phyloP scores from a whole-genome alignment of 2,888 invertebrate species.

The Plusia festucae region DNA sequence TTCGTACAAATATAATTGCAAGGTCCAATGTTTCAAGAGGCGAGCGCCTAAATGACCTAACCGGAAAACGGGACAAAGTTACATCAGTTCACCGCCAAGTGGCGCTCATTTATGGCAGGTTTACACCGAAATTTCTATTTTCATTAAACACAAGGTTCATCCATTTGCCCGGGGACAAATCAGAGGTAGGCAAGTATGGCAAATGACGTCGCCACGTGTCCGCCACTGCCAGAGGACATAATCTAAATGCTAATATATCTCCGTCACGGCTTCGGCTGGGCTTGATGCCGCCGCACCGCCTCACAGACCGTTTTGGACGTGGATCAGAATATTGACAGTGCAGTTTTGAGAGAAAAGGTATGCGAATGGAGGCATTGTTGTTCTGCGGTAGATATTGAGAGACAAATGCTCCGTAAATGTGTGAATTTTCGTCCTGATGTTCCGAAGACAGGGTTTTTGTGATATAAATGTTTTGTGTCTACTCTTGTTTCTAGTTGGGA shows the following conservation, averaged over 20 bases:
- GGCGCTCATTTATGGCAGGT: conserved; percentile 43
- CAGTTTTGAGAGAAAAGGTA: conserved; percentile 29
- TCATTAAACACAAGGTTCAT: conserved; percentile 60
- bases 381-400: conserved; percentile 20
- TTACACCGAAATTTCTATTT: conserved; percentile 56
- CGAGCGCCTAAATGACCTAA: conserved; percentile 29
- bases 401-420: conserved; percentile 1
- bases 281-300: conserved; percentile 47
- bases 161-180: conserved; percentile 61
- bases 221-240: conserved; percentile 70
- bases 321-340: conserved; percentile 38
- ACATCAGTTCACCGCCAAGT: conserved; percentile 39
- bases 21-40: conserved; percentile 9
- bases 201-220: conserved; percentile 68
- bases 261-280: conserved; percentile 63
- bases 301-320: conserved; percentile 26
- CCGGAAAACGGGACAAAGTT: conserved; percentile 32
- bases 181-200: conserved; percentile 57
- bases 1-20: conserved; percentile 25
- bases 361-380: conserved; percentile 24
- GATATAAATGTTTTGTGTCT: background rate
- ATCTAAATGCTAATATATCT: conserved; percentile 85
- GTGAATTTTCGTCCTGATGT: background rate
- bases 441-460: background rate
- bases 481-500: background rate